Percentiles rank a stretch among this genome's conserved stretches.
Conservation (phyloP, 2,888 invertebrate species). For the Chloroclysta siterata region DNA sequence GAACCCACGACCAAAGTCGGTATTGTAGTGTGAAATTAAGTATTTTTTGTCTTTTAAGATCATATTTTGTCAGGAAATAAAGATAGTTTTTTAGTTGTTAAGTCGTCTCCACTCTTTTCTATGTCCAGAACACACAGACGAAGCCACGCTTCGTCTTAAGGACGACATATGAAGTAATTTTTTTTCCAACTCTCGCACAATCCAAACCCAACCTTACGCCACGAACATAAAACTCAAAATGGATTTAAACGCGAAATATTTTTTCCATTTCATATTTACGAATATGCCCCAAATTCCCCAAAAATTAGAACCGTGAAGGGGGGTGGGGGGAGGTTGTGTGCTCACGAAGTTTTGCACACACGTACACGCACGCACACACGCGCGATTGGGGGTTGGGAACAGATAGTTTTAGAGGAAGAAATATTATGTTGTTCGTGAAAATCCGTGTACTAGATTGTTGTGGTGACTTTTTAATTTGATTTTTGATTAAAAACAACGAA, state of each 20-base stretch:
- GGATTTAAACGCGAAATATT: constrained; percentile 73
- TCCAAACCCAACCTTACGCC: constrained; percentile 56
- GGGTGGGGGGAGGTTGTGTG: constrained; percentile 64
- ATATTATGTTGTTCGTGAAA: constrained; percentile 65
- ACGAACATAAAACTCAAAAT: constrained; percentile 56
- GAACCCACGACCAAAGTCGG: too few relatives aligned
- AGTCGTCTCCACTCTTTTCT: constrained; percentile 54
- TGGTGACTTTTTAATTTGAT: constrained; percentile 51
- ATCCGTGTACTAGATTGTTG: constrained; percentile 56
- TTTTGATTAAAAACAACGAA: constrained; percentile 23
- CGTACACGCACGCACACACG: constrained; percentile 41
- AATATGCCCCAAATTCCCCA: constrained; percentile 86
- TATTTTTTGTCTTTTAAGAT: too few relatives aligned
- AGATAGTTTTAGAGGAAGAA: constrained; percentile 83
- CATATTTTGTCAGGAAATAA: neutral
- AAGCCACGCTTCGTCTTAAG: constrained; percentile 84
- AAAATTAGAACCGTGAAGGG: constrained; percentile 86
- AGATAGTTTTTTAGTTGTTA: neutral
- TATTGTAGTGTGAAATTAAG: too few relatives aligned
- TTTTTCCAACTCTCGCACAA: constrained; percentile 69
- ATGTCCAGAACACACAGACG: constrained; percentile 80
- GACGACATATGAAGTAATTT: constrained; percentile 86
- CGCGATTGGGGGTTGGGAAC: constrained; percentile 47
- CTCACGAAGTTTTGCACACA: constrained; percentile 67
- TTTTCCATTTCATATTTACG: constrained; percentile 86